Evolutionary conservation across 2,113 vertebrate genomes (phyloP), one percentile per base, ranked within the genome.

Genomic region (Centropus bengalensis): DNA sequence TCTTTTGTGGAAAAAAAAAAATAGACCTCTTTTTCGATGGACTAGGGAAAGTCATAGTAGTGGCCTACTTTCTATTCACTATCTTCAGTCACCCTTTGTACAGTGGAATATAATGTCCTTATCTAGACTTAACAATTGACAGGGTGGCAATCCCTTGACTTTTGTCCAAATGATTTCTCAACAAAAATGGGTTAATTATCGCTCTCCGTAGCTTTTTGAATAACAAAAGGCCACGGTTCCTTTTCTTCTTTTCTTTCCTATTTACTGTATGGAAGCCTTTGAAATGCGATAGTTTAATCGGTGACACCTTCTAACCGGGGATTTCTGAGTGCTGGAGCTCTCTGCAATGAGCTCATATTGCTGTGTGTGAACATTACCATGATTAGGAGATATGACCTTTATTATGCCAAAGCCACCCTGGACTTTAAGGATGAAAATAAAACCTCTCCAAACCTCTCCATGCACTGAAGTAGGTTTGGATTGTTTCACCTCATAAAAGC

Each of bases 161-260:
- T 97, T 98, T 98, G 97, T 98, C 98, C 98, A 98, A 97, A 98
- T 98, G 98, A 98, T 98, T 98, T 98, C 98, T 98, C 97, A 98
- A 98, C 97, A 98, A 98, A 99, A 99, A 99, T 99, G 98, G 98
- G 98, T 98, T 98, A 98, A 99, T 99, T 99, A 98, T 98, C 98
- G 97, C 98, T 98, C 98, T 98, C 98, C 98, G 96, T 98, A 97
- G 98, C 98, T 97, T 98, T 98, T 98, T 98, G 97, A 95, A 98
- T 98, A 98, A 98, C 98, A 99, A 99, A 99, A 98, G 98, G 97
- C 97, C 98, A 98, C 97, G 98, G 98, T 98, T 98, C 97, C 98
- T 99, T 99, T 98, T 99, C 98, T 98, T 97, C 98, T 97, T 98
- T 98, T 98, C 98, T 98, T 97, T 97, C 95, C 97, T 98, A 98